phyloP scores from a whole-genome alignment of 1,140 invertebrate genomes.

The Alviniconcha marisindica region DNA sequence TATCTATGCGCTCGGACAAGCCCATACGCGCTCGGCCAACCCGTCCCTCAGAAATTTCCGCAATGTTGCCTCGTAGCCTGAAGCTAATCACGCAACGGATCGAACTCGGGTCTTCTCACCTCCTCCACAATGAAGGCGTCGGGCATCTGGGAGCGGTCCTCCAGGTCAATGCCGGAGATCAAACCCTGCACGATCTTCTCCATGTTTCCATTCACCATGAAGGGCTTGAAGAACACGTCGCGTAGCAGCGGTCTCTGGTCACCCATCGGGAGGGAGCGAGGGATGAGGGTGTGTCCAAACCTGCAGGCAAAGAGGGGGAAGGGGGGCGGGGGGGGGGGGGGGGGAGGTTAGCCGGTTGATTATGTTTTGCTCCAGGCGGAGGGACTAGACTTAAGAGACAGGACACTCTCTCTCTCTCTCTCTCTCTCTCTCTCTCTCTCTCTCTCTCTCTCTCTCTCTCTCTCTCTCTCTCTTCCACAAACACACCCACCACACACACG shows the following conservation, averaged over 20 bases:
- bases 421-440: too few species aligned
- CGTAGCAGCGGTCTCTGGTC: neutral
- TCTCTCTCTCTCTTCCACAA: too few species aligned
- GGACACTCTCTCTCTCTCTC: too few species aligned
- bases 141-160: neutral
- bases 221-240: conserved; percentile 46
- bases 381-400: neutral
- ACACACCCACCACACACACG: neutral
- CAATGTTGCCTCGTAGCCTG: too few species aligned
- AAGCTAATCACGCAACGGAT: too few species aligned
- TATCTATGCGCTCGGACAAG: too few species aligned
- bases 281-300: conserved; percentile 43
- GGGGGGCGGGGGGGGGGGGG: too few species aligned
- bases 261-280: conserved; percentile 8
- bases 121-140: conserved; percentile 37
- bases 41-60: too few species aligned
- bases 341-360: too few species aligned
- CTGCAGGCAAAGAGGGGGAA: neutral
- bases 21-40: too few species aligned
- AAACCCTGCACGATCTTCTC: neutral
- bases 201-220: neutral
- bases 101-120: neutral
- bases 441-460: too few species aligned
- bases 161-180: conserved; percentile 2
- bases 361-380: too few species aligned